phyloP scores from a whole-genome alignment of 2,888 invertebrate species.

The Watsonalla binaria region DNA sequence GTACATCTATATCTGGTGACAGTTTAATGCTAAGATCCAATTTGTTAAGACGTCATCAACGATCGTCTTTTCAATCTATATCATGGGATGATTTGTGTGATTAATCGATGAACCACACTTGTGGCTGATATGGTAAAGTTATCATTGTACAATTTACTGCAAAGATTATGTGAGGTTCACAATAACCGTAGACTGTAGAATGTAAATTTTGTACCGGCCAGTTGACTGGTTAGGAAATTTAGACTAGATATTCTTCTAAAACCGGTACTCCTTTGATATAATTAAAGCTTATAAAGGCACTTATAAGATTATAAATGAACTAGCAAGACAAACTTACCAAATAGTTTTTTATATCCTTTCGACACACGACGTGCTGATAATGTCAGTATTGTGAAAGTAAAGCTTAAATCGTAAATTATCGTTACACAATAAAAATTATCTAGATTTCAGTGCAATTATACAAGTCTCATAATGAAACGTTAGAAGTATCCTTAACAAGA shows the following conservation, averaged over 20 bases:
- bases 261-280: too few species aligned
- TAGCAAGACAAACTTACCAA: not conserved
- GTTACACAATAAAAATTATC: slow-evolving; percentile 7
- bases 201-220: too few species aligned
- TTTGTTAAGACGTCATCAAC: not conserved
- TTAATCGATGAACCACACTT: too few species aligned
- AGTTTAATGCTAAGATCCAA: not conserved
- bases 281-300: too few species aligned
- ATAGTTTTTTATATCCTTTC: not conserved
- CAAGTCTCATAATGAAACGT: slow-evolving; percentile 6
- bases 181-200: too few species aligned
- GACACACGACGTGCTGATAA: not conserved
- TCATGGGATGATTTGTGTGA: too few species aligned
- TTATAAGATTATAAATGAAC: too few species aligned
- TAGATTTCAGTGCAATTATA: slow-evolving; percentile 5
- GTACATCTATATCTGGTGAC: not conserved
- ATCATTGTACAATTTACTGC: too few species aligned
- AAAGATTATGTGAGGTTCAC: too few species aligned
- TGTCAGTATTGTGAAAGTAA: not conserved
- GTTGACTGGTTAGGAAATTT: too few species aligned
- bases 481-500: slow-evolving; percentile 11
- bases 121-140: too few species aligned
- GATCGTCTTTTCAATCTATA: not conserved
- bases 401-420: not conserved
- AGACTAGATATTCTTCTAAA: too few species aligned